A percentile compares a stretch with the other conserved stretches of the same genome.
These are phyloP conservation scores for Leptoclinus maculatus DNA, from an alignment of 2,797 vertebrate species.

Conservation along the genomic window DNA sequence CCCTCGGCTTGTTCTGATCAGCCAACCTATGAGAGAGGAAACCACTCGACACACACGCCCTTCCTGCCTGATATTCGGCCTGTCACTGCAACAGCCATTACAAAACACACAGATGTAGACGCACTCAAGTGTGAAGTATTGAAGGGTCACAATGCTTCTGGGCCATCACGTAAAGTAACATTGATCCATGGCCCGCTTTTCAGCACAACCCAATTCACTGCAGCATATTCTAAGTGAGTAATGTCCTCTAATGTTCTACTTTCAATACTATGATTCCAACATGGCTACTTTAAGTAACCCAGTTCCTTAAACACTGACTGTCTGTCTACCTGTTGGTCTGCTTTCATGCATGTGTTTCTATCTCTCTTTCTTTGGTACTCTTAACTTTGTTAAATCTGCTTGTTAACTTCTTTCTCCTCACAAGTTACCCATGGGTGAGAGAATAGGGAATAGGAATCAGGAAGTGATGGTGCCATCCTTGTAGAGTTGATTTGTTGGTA, in stretches of 20 bases:
- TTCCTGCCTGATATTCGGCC: constrained; percentile 81
- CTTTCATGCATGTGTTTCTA: background rate
- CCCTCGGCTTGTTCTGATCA: constrained; percentile 73
- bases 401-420: constrained; percentile 9
- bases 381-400: background rate
- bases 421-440: constrained; percentile 12
- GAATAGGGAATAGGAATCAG: constrained; percentile 74
- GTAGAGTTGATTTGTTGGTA: constrained; percentile 43
- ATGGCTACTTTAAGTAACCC: background rate
- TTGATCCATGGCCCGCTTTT: background rate
- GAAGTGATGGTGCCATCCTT: constrained; percentile 67
- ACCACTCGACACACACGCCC: constrained; percentile 81
- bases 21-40: constrained; percentile 80
- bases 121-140: background rate
- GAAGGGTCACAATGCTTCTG: background rate
- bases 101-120: constrained; percentile 24
- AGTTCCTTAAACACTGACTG: background rate
- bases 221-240: background rate
- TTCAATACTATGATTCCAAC: background rate
- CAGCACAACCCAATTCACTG: background rate
- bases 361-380: background rate
- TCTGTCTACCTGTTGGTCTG: background rate
- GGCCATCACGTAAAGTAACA: background rate
- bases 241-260: background rate
- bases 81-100: constrained; percentile 55